Base-by-base conservation (phyloP, 2,888 invertebrate genomes). In the Labia minor region DNA sequence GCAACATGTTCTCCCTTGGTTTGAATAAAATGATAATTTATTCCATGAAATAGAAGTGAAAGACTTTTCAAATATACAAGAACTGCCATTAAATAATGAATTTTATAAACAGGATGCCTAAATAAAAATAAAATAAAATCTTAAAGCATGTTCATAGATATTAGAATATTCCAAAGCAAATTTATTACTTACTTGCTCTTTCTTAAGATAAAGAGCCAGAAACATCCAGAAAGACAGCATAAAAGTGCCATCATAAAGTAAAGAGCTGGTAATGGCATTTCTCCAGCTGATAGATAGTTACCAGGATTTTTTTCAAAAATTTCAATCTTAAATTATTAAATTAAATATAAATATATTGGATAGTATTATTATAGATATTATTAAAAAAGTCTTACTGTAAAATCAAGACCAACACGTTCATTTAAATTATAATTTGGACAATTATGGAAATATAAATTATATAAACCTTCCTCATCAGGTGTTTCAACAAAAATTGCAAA, bases 51-150 rank as follows among this genome's bases (percentile, higher is more conserved):
- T 69, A 97, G 86, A 65, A 98, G 78, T 0, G 97, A 94, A 19
- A 95, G 77, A 0, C 94, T 89, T 77, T 98, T 98, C 19, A 97
- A 79, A 74, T 90, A 94, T 2, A 97, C 93, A 67, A 99, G 80
- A 11, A 90, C 88, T 37, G 94, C 90, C 98, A 99, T 99, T 71
- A 99, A 83, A 72, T 95, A 95, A 77, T 99, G 99, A 72, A 98
- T 95, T 78, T 95, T 91, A 78, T 89, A 97, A 0, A 97, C 92
- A 0, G 88, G 86, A 75, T 91, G 88, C 70, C 86, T 86, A 71
- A 69, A 80, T 76, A 76, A 75, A 61, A 62, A 64, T 62, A 68
- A 67, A 21, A 62, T 67, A 66, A 66, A 33, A 33, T 11, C 6
- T 33, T 33, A 33, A 33, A 8, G 33, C 11, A 6, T 33, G n/a